Evolutionary conservation across 2,113 vertebrate species (phyloP).

Genomic region (Eupsittula cactorum): DNA sequence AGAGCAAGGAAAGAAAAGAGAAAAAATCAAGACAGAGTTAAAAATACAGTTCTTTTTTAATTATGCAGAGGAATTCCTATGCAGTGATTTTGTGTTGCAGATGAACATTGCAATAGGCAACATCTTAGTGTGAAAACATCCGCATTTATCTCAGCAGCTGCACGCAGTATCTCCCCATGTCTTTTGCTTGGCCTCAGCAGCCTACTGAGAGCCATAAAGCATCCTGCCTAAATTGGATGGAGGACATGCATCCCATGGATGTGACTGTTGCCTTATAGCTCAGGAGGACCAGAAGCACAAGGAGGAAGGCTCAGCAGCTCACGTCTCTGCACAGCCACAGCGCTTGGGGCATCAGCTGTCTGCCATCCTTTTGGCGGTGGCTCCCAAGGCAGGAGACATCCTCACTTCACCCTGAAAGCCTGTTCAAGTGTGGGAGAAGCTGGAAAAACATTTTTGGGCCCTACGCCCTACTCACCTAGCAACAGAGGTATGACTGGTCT

Average conservation of each 20-base stretch:
- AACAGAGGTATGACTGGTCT: not conserved
- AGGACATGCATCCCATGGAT: not conserved
- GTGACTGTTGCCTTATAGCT: not conserved
- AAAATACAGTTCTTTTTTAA: not conserved
- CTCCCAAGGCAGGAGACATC: not conserved
- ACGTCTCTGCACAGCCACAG: rapidly evolving
- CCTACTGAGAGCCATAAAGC: rapidly evolving
- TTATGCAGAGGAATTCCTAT: not conserved
- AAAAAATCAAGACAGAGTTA: not conserved
- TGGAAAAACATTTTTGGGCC: not conserved
- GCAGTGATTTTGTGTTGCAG: not conserved
- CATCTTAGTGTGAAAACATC: not conserved
- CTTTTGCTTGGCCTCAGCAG: not conserved
- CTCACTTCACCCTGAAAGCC: not conserved
- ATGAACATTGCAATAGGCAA: not conserved
- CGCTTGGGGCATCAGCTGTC: not conserved
- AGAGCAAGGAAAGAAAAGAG: rapidly evolving
- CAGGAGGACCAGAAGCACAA: not conserved
- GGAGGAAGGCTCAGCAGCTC: not conserved
- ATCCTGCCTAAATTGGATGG: not conserved
- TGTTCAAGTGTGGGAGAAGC: rapidly evolving
- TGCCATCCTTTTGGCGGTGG: not conserved
- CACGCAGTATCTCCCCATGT: rapidly evolving
- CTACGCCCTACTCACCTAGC: not conserved
- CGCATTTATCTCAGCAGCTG: not conserved